Conservation (phyloP, 2,888 invertebrate genomes). For the Drosophila mimica region DNA sequence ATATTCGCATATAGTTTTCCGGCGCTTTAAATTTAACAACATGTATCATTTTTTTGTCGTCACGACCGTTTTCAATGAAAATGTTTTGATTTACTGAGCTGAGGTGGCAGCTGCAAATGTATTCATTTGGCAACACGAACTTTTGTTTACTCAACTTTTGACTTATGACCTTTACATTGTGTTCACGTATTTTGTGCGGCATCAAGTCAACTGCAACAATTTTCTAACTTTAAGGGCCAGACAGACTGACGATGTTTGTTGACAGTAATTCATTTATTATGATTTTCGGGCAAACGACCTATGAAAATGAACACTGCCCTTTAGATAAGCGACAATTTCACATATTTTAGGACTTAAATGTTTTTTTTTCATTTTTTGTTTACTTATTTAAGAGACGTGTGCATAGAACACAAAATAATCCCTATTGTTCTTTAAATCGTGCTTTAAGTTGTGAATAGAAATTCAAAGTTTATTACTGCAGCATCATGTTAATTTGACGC, state of each 20-base stretch:
- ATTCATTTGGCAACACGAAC: slow-evolving; percentile 1
- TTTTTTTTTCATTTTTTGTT: background rate
- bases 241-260: slow-evolving; percentile 2
- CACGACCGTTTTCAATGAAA: too few species aligned
- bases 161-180: background rate
- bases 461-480: slow-evolving; percentile 9
- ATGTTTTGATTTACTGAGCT: slow-evolving; percentile 18
- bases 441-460: background rate
- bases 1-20: background rate
- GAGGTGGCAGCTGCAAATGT: slow-evolving; percentile 23
- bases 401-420: slow-evolving; percentile 3
- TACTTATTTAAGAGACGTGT: background rate
- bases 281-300: slow-evolving; percentile 28
- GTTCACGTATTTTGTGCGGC: slow-evolving; percentile 4
- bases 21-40: background rate
- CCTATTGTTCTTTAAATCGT: background rate
- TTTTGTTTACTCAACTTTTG: slow-evolving; percentile 15
- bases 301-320: background rate
- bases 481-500: background rate
- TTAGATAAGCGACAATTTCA: background rate
- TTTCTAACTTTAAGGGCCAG: slow-evolving; percentile 10
- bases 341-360: background rate
- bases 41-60: too few species aligned
- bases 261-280: slow-evolving; percentile 12
- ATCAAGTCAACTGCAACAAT: background rate